Base-by-base conservation (phyloP, 2,888 invertebrate species). In the Harpagoxenus sublaevis region DNA sequence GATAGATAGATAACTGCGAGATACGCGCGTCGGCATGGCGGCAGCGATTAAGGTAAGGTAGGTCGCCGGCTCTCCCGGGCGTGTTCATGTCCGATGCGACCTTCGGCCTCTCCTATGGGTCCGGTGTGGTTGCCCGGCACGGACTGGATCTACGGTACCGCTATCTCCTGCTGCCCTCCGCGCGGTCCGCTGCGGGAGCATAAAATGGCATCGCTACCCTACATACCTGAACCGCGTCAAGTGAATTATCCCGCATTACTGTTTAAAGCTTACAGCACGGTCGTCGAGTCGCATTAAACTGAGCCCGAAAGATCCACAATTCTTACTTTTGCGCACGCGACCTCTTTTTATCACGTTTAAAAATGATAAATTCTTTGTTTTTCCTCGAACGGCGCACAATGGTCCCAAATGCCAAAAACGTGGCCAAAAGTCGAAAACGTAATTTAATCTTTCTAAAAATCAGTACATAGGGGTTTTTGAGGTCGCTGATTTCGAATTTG, bases 141-240 rank as follows among this genome's bases (percentile, higher is more conserved):
- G 88, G 87, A 91, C 90, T 91, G 92, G 91, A 91, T 90, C 92
- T 92, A 90, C 74, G 90, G 92, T 94, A 94, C 94, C 93, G 94
- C 93, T 94, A 94, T 91, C 87, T 73, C 86, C 55, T 51, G 65
- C 68, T 78, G 84, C 79, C 83, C 82, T 83, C 51, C 73, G 51
- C 60, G 63, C 51, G 83, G 28, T 82, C 39, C 74, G 28, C 28
- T 57, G 63, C 86, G 83, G 66, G 74, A 88, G 70, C 88, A 89
- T 88, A 91, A 94, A 94, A 93, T 93, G 92, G 92, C 93, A 94
- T 93, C 90, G 93, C 92, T 94, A 94, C 94, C 94, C 94, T 94
- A 94, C 93, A 94, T 93, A 92, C 89, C 89, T 89, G 84, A 84
- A 39, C 70, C 65, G 60, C 48, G 79, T 79, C 78, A 73, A 42